Evolutionary conservation across 2,888 invertebrate species (phyloP).

Genomic region (Polyommatus iphigenia): DNA sequence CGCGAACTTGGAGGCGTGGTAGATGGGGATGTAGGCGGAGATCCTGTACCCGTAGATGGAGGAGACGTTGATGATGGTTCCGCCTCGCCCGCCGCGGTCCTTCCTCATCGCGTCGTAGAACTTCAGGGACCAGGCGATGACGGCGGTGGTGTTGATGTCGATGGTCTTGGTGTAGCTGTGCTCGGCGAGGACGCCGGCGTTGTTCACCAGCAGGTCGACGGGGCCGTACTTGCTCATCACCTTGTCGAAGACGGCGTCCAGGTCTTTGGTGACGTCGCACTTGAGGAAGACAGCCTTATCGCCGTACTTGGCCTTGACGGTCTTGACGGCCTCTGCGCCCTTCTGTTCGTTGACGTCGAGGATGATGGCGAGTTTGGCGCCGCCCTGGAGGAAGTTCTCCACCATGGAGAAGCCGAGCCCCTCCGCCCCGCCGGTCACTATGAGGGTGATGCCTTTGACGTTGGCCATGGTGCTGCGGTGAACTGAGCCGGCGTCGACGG

Average conservation of each 20-base stretch:
- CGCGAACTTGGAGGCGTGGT: conserved; percentile 78
- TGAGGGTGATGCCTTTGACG: conserved; percentile 39
- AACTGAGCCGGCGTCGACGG: background rate
- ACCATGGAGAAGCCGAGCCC: conserved; percentile 42
- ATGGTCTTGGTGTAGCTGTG: conserved; percentile 43
- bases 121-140: conserved; percentile 61
- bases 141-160: conserved; percentile 51
- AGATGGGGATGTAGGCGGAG: conserved; percentile 71
- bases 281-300: conserved; percentile 62
- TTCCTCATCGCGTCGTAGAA: conserved; percentile 77
- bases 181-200: conserved; percentile 55
- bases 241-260: conserved; percentile 57
- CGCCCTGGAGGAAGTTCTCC: conserved; percentile 41
- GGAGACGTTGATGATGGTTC: conserved; percentile 81
- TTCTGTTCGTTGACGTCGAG: conserved; percentile 41
- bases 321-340: conserved; percentile 36
- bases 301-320: conserved; percentile 58
- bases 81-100: conserved; percentile 76
- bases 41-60: conserved; percentile 77
- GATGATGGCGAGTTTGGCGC: conserved; percentile 40
- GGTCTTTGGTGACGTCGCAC: conserved; percentile 69
- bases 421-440: conserved; percentile 41
- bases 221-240: conserved; percentile 47
- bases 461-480: conserved; percentile 36
- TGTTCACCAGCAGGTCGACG: conserved; percentile 61